phyloP scores from a whole-genome alignment of 1,140 invertebrate species.

The Trichonephila clavipes region DNA sequence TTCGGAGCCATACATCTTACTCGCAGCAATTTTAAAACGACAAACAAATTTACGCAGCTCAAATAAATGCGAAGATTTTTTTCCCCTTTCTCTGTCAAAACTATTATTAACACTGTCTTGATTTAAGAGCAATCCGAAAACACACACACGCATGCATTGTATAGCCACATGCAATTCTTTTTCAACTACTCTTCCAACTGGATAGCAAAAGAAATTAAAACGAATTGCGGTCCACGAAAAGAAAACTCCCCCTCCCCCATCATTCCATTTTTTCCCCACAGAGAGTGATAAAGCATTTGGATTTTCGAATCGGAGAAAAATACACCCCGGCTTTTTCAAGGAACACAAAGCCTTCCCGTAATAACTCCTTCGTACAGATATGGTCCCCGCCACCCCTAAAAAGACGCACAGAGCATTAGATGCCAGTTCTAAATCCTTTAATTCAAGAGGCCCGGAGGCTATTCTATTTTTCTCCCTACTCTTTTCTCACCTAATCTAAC shows the following conservation, averaged over 20 bases:
- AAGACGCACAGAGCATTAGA: slow-evolving; percentile 15
- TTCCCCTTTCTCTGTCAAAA: no score
- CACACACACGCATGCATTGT: no score
- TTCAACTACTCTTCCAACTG: no score
- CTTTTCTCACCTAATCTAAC: slow-evolving; percentile 28
- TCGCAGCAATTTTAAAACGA: no score
- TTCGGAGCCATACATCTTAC: no score
- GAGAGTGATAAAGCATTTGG: slow-evolving; percentile 22
- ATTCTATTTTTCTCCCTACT: neutral
- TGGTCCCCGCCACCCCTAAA: neutral
- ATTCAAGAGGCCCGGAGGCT: slow-evolving; percentile 25
- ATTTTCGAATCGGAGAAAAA: slow-evolving; percentile 38
- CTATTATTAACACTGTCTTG: no score
- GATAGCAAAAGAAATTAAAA: slow-evolving; percentile 6
- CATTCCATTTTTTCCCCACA: neutral
- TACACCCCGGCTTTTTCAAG: neutral
- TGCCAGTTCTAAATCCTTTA: slow-evolving; percentile 30
- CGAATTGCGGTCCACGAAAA: neutral
- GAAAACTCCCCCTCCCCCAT: neutral
- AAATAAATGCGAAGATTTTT: no score
- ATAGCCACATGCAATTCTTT: no score
- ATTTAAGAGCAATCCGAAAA: no score
- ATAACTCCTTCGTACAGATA: neutral
- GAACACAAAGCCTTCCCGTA: slow-evolving; percentile 25
- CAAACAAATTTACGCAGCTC: no score